These are phyloP conservation scores for Trichacis sp. DNA, from an alignment of 2,888 invertebrate species.

Conservation along the genomic window DNA sequence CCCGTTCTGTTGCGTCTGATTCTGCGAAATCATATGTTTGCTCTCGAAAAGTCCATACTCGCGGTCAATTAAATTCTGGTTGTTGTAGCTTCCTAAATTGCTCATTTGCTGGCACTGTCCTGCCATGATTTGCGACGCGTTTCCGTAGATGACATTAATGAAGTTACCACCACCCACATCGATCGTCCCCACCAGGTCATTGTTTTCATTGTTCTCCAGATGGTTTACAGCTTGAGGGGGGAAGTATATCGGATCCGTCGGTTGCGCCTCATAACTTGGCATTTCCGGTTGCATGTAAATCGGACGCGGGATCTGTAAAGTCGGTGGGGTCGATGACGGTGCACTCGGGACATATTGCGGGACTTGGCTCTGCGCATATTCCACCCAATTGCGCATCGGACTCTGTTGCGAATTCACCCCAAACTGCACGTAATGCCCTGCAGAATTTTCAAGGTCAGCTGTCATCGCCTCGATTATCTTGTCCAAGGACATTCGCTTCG, in stretches of 20 bases:
- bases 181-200: conserved; percentile 65
- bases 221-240: conserved; percentile 61
- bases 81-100: conserved; percentile 54
- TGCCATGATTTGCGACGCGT: conserved; percentile 62
- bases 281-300: conserved; percentile 57
- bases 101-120: conserved; percentile 61
- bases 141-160: conserved; percentile 66
- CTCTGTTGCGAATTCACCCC: conserved; percentile 68
- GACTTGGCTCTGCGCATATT: conserved; percentile 56
- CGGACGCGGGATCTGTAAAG: conserved; percentile 48
- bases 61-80: conserved; percentile 55
- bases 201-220: conserved; percentile 63
- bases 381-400: conserved; percentile 60
- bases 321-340: conserved; percentile 45
- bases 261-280: conserved; percentile 47
- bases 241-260: conserved; percentile 59
- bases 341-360: conserved; percentile 51
- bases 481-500: conserved; percentile 68
- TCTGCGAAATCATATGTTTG: conserved; percentile 51
- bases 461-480: conserved; percentile 75
- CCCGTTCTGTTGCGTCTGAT: conserved; percentile 59
- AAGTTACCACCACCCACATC: conserved; percentile 68
- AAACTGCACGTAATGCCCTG: conserved; percentile 73
- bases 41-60: conserved; percentile 66
- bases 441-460: conserved; percentile 72